Percentiles rank a stretch among this genome's conserved stretches.
Evolutionary conservation across 1,140 invertebrate genomes (phyloP).

Genomic region (Drosophila ercepeae): DNA sequence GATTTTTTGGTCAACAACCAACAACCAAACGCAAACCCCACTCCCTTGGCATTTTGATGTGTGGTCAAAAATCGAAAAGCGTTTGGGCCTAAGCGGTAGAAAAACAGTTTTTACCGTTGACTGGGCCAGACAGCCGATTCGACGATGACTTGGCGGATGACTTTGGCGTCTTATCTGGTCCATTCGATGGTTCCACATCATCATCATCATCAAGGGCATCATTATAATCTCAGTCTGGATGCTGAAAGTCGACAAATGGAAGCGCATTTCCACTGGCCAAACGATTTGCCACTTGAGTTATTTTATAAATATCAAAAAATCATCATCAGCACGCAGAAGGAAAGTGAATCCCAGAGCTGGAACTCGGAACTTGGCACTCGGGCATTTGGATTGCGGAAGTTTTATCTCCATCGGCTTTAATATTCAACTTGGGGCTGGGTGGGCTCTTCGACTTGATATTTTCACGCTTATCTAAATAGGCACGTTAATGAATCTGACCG

Average conservation of each 20-base stretch:
- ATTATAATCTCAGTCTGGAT: slow-evolving; percentile 13
- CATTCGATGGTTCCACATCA: slow-evolving; percentile 30
- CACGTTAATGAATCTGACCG: slow-evolving; percentile 80
- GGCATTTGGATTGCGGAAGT: slow-evolving; percentile 10
- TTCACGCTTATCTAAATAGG: slow-evolving; percentile 78
- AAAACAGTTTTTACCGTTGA: slow-evolving; percentile 67
- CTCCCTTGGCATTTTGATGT: slow-evolving; percentile 8
- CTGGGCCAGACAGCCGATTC: slow-evolving; percentile 38
- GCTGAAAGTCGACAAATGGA: slow-evolving; percentile 67
- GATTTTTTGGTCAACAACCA: slow-evolving; percentile 68
- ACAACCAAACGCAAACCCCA: slow-evolving; percentile 17
- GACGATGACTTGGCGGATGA: slow-evolving; percentile 28
- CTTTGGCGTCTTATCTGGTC: slow-evolving; percentile 27
- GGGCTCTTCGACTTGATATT: slow-evolving; percentile 15
- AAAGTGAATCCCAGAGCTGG: background rate
- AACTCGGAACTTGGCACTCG: slow-evolving; percentile 2
- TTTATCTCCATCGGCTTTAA: slow-evolving; percentile 56
- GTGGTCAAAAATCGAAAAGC: slow-evolving; percentile 77
- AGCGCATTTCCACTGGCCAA: slow-evolving; percentile 79
- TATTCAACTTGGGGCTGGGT: slow-evolving; percentile 40
- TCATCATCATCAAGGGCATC: slow-evolving; percentile 19
- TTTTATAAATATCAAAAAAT: slow-evolving; percentile 79
- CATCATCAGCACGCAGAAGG: slow-evolving; percentile 52
- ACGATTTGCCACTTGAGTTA: slow-evolving; percentile 83
- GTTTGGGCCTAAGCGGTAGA: slow-evolving; percentile 61